Evolutionary conservation across 1,140 invertebrate species (phyloP), one percentile per base, ranked within the genome.

Genomic region (Rhizoglyphus robini): DNA sequence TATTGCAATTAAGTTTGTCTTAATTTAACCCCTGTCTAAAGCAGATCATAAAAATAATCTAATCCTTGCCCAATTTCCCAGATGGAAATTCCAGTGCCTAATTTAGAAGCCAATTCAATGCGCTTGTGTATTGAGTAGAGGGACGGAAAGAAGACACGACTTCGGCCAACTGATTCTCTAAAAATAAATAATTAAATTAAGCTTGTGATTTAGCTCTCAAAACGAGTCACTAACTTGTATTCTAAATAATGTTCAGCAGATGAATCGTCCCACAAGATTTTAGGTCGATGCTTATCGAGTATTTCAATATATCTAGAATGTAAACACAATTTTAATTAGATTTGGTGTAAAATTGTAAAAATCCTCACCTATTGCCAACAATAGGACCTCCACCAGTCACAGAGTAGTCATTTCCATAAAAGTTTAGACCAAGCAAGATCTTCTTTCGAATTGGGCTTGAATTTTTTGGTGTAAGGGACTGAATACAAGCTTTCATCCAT

Each of bases 31-130:
- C n/a, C n/a, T n/a, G n/a, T n/a, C n/a, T n/a, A n/a, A n/a, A n/a
- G n/a, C n/a, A 95, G 80, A 81, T 95, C 90, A 75, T 91, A 95
- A 76, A 96, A 96, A 75, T 91, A 96, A 77, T 93, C 84, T 5
- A 96, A 77, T 38, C 93, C 93, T 80, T 96, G 92, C 3, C 93
- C 92, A 20, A 96, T 76, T 76, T 96, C 93, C 93, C 93, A 96
- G 73, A 96, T 87, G 0, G 90, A 86, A 51, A 96, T 78, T 3
- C 92, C 91, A 62, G 84, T 86, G 5, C 86, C 85, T 25, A 91
- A 77, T 73, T 88, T 81, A 69, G 80, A 75, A 0, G 90, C 88
- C 18, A 96, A 77, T 63, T 91, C 81, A 18, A 96, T 76, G 69
- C 92, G 79, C 71, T 82, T 77, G 62, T 87, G 78, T 65, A 96